A percentile compares a stretch with the other conserved stretches of the same genome.
Evolutionary conservation across 2,888 invertebrate genomes (phyloP).

Genomic region (Erannis defoliaria): DNA sequence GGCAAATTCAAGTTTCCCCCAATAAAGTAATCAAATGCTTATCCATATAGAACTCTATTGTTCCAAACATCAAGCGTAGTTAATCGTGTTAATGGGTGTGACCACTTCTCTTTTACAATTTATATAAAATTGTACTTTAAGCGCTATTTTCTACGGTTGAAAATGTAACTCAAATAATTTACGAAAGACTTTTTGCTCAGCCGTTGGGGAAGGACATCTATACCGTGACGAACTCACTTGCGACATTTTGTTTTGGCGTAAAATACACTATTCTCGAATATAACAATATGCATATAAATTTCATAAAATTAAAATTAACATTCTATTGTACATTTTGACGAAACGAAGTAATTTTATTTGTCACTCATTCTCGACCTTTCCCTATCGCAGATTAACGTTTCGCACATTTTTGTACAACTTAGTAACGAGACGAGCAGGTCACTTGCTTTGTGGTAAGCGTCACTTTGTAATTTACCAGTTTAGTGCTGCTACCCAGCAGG

Average conservation of each 20-base stretch:
- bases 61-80: constrained; percentile 69
- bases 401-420: no score
- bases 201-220: constrained; percentile 68
- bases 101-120: constrained; percentile 47
- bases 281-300: constrained; percentile 29
- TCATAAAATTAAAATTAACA: constrained; percentile 13
- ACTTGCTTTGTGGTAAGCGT: no score
- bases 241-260: constrained; percentile 56
- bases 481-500: no score
- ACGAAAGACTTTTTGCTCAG: constrained; percentile 65
- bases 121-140: constrained; percentile 49
- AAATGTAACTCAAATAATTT: constrained; percentile 50
- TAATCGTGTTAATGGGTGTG: constrained; percentile 72
- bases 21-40: constrained; percentile 53
- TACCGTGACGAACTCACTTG: constrained; percentile 66
- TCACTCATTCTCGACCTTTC: background rate
- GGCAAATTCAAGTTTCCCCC: constrained; percentile 42
- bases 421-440: no score
- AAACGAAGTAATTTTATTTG: constrained; percentile 2
- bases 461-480: no score
- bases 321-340: constrained; percentile 27
- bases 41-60: constrained; percentile 56
- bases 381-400: no score
- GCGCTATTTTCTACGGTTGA: constrained; percentile 47
- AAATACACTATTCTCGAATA: constrained; percentile 31